phyloP scores from a whole-genome alignment of 2,888 invertebrate genomes.

The Acanthosepion pharaonis region DNA sequence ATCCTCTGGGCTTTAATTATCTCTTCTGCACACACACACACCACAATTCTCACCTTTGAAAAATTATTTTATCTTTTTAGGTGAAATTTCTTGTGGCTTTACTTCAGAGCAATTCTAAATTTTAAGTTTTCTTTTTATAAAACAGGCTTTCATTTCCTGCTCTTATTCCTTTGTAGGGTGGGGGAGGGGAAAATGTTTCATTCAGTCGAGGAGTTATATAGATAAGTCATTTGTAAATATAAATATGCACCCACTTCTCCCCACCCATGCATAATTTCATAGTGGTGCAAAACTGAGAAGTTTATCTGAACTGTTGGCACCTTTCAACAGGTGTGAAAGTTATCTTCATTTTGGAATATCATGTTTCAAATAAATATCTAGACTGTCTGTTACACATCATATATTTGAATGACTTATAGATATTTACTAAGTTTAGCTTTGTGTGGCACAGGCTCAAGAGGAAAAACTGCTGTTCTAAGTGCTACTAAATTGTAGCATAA shows the following conservation, averaged over 20 bases:
- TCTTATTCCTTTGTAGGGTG: neutral
- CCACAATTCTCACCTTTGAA: neutral
- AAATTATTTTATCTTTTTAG: neutral
- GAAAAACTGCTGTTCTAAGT: too few species aligned
- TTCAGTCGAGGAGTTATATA: neutral
- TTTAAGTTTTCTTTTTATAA: neutral
- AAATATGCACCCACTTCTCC: neutral
- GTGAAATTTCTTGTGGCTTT: neutral
- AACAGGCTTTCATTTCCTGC: neutral
- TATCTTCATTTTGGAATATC: neutral
- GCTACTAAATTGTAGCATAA: too few species aligned
- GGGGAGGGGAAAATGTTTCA: neutral
- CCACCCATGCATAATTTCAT: neutral
- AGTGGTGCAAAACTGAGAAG: neutral
- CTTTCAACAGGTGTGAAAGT: slow-evolving; percentile 33
- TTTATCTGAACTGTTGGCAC: neutral
- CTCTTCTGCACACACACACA: neutral
- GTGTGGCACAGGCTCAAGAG: neutral
- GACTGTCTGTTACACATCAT: neutral
- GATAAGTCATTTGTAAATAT: neutral
- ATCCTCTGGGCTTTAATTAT: neutral
- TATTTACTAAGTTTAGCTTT: neutral
- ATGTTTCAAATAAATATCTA: neutral
- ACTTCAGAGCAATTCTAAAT: neutral
- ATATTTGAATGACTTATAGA: neutral